Percentiles rank a stretch among this genome's conserved stretches.
phyloP scores from a whole-genome alignment of 2,113 vertebrate species.

The Pholis gunnellus region DNA sequence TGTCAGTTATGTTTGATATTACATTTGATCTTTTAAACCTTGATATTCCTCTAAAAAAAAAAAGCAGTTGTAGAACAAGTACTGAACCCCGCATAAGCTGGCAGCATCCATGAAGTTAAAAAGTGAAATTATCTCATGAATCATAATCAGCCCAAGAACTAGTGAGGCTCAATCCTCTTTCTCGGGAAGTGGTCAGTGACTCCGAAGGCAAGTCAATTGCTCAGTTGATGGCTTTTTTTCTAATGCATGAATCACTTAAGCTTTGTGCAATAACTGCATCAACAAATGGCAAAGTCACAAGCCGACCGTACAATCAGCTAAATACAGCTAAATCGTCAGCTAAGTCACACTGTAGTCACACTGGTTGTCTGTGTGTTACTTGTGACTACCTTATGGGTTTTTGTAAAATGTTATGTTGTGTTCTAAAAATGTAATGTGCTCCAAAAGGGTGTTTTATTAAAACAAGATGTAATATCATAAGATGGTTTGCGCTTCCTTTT shows the following conservation, averaged over 20 bases:
- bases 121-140: neutral
- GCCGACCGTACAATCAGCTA: slow-evolving; percentile 17
- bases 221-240: slow-evolving; percentile 31
- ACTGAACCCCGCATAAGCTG: neutral
- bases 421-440: neutral
- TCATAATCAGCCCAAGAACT: neutral
- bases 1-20: neutral
- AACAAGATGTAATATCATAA: neutral
- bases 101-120: neutral
- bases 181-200: slow-evolving; percentile 10
- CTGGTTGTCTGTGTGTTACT: slow-evolving; percentile 1
- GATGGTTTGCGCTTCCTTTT: neutral
- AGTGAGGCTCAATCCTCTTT: neutral
- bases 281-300: slow-evolving; percentile 31
- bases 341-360: slow-evolving; percentile 40
- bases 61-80: neutral
- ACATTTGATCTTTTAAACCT: neutral
- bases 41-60: neutral
- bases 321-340: slow-evolving; percentile 19
- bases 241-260: neutral
- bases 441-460: rapidly evolving
- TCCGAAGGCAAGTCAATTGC: slow-evolving; percentile 11
- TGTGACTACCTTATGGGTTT: neutral
- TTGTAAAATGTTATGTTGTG: neutral
- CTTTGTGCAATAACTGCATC: slow-evolving; percentile 30